Evolutionary conservation across 2,113 vertebrate species (phyloP).

Genomic region (Saimiri boliviensis): DNA sequence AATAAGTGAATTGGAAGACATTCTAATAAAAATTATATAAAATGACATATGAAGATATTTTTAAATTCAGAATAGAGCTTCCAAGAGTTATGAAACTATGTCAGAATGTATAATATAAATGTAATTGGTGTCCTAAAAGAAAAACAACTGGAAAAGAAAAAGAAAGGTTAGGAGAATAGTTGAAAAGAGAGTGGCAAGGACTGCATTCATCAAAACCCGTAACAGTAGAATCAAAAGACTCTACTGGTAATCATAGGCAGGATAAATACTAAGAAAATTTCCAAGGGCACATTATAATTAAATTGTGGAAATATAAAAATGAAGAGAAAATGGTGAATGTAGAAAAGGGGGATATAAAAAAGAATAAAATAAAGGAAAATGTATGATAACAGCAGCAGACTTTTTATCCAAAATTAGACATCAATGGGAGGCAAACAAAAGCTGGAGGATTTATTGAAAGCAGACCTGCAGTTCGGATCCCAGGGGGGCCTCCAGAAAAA

Average conservation of each 20-base stretch:
- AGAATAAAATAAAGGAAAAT: not conserved
- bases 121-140: not conserved
- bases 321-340: not conserved
- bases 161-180: not conserved
- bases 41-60: not conserved
- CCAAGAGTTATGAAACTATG: not conserved
- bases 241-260: not conserved
- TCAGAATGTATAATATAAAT: not conserved
- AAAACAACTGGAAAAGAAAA: not conserved
- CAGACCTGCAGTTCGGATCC: no score
- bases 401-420: not conserved
- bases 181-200: not conserved
- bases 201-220: not conserved
- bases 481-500: no score
- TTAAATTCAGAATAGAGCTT: not conserved
- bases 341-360: not conserved
- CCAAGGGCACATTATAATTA: not conserved
- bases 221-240: not conserved
- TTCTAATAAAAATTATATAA: not conserved
- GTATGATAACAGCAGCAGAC: not conserved
- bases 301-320: not conserved
- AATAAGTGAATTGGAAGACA: not conserved
- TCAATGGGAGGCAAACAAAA: not conserved
- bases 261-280: not conserved
- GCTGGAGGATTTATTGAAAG: not conserved